Evolutionary conservation across 2,888 invertebrate species (phyloP), one percentile per base, ranked within the genome.

Genomic region (Scaptomyza reducta): DNA sequence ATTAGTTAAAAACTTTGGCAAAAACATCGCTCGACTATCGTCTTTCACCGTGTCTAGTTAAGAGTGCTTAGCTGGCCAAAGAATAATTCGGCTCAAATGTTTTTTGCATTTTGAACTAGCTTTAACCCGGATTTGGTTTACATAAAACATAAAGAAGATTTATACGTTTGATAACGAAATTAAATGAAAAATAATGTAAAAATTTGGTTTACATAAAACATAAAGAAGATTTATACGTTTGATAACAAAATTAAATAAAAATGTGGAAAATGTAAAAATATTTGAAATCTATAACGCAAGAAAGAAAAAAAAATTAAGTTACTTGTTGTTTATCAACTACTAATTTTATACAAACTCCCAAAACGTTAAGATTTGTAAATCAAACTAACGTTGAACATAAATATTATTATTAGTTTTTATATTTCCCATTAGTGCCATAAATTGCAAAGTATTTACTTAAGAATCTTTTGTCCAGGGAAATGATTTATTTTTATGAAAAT

Each of bases 1-100:
- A 87, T 82, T 87, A 77, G 81, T 87, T 77, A 49, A 79, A 86
- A 71, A 62, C 65, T 77, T 86, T 83, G 57, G 73, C 70, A 61
- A 74, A 79, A 83, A 77, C 84, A 74, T 35, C 33, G 53, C 67
- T 51, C 59, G 59, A 69, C 66, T 74, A 74, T 71, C 38, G 45
- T 47, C 67, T 60, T 61, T 47, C 45, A 33, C 18, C 31, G 44
- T 42, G 45, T 33, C 31, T 55, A 18, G 27, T 44, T 40, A 42
- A 58, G 45, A 45, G 50, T 35, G 38, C 41, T 54, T 10, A 41
- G 33, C n/a, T 29, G 41, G 22, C 33, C 31, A 45, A 40, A 25
- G 29, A 49, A 9, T 41, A 35, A 25, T 13, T 10, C 22, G 41
- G 4, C 18, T 3, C 2, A 31, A 54, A 25, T 33, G 7, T 10